Evolutionary conservation across 1,140 invertebrate species (phyloP), one percentile per base, ranked within the genome.

Genomic region (Bombus superbus): DNA sequence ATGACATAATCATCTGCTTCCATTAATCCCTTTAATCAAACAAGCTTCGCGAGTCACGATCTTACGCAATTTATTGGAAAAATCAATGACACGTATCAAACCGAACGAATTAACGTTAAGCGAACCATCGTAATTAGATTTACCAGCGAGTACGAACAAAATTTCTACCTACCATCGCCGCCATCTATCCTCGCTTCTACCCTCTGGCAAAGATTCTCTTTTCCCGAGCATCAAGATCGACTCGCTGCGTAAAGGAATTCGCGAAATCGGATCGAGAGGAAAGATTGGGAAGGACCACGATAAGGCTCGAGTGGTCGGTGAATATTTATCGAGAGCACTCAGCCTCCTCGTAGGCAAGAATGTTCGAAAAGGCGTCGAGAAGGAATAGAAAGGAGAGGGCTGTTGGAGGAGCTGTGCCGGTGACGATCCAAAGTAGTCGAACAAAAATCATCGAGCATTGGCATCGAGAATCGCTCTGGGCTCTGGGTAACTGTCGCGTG

Each of bases 271-370:
- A 76, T 40, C 32, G 47, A 69, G 35, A 32, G 42, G 35, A 62
- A 57, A 57, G 42, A 38, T 64, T 38, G n/a, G 13, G 40, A 25
- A 22, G 28, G 72, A n/a, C 13, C 42, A 22, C 59, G 77, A 53
- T 47, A 42, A 44, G 77, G 64, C 53, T 85, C 57, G 76, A 87
- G 78, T 84, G 77, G 90, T 79, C 87, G 35, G 88, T 92, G 88
- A 92, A 92, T 92, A 92, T 92, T 92, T 92, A 92, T 92, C 86
- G 76, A 80, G 53, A 83, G 78, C 47, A 76, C 57, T 85, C 59
- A 69, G 81, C 66, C 69, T 40, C 69, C 69, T 82, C 40, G 66
- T 44, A 66, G 57, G 83, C 62, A 86, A 91, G 79, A 66, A 83
- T 83, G 86, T 68, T 40, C 71, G 13, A 66, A 71, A 32, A 74